Evolutionary conservation across 1,140 invertebrate species (phyloP), one percentile per base, ranked within the genome.

Genomic region (Euwallacea similis): DNA sequence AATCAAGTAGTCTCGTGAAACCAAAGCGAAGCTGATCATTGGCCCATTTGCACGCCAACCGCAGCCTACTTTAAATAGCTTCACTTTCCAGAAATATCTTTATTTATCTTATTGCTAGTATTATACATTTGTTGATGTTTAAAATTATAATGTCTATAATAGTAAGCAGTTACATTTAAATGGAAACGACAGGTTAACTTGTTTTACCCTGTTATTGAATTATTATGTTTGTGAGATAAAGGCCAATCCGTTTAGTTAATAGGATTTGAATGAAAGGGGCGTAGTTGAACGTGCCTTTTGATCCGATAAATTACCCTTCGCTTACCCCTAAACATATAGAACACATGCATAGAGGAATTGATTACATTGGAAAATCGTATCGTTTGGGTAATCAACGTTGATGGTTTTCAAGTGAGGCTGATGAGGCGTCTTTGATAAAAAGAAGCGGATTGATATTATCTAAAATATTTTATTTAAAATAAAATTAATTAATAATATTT

Each of bases 161-260:
- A 33, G 21, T 4, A 33, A 4, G 21, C 21, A 4, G 4, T 4
- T 33, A 4, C 21, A 33, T 33, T 33, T 33, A 33, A 33, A 33
- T 33, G 21, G 21, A 2, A 4, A 33, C 21, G 21, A 33, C 21
- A 33, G 21, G 21, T 33, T n/a, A 4, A 33, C 21, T 33, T 33
- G 21, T 33, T 33, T 33, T 33, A 33, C 21, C 21, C 4, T 4
- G 21, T 4, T 4, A 33, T 33, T 33, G 21, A 33, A 33, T 33
- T 33, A 33, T n/a, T 33, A 33, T 33, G 21, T 33, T 4, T 33
- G 21, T 33, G 21, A 33, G 21, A 33, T 33, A 33, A 33, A 33
- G 21, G 21, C 21, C 46, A 69, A 69, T 69, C 66, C 66, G 66
- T 69, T 69, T 69, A 69, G 56, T 59, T 69, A 69, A 61, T 69